Percentiles rank a stretch among this genome's conserved stretches.
Conservation (phyloP, 2,888 invertebrate genomes). For the Seira ritae region DNA sequence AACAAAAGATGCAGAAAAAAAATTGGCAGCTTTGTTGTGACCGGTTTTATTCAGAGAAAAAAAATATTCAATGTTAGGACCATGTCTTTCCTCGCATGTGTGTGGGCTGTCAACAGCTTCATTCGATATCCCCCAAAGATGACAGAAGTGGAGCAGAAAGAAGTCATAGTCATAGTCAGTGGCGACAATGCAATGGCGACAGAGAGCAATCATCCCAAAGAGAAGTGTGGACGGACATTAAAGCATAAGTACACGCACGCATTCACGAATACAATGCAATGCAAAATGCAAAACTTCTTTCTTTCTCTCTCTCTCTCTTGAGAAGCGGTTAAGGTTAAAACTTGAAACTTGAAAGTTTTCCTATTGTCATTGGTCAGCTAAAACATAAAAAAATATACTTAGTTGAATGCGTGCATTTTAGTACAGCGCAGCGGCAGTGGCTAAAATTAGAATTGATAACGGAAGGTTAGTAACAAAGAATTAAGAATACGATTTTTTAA, state of each 20-base stretch:
- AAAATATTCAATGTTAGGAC: slow-evolving; percentile 21
- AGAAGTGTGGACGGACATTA: too few relatives aligned
- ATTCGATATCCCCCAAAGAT: slow-evolving; percentile 19
- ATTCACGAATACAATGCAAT: slow-evolving; percentile 1
- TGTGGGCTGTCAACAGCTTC: slow-evolving; percentile 18
- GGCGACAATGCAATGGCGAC: slow-evolving; percentile 19
- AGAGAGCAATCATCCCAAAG: slow-evolving; percentile 25
- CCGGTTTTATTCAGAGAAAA: slow-evolving; percentile 5
- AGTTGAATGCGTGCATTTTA: slow-evolving; percentile 15
- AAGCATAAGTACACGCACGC: slow-evolving; percentile 21
- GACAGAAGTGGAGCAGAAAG: slow-evolving; percentile 58
- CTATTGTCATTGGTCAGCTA: slow-evolving; percentile 15
- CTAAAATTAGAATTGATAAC: slow-evolving; percentile 38
- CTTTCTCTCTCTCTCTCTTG: slow-evolving; percentile 3
- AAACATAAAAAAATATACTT: slow-evolving; percentile 8
- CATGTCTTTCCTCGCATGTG: slow-evolving; percentile 6
- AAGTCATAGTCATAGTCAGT: too few relatives aligned
- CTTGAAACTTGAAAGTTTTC: slow-evolving; percentile 29
- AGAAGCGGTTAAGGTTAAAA: slow-evolving; percentile 59
- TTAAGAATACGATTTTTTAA: neutral
- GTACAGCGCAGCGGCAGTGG: slow-evolving; percentile 10
- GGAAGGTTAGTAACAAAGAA: slow-evolving; percentile 59
- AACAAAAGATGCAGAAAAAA: neutral
- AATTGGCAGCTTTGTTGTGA: slow-evolving; percentile 9
- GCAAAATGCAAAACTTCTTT: too few relatives aligned